A percentile compares a stretch with the other conserved stretches of the same genome.
phyloP scores from a whole-genome alignment of 2,113 vertebrate genomes.

The Ammospiza caudacuta region DNA sequence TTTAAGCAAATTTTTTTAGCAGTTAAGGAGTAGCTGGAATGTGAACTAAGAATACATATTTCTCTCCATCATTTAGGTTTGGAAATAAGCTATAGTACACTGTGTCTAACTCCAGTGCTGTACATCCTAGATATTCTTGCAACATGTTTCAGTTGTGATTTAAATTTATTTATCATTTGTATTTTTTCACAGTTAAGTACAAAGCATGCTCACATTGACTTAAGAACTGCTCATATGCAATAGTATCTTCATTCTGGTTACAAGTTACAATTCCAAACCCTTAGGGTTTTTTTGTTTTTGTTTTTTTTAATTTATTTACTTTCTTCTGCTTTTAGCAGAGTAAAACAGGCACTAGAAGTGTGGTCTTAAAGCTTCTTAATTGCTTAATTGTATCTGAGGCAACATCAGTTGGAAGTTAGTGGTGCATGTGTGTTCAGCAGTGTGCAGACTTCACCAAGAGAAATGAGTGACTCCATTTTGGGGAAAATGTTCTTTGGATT shows the following conservation, averaged over 20 bases:
- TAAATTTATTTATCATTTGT: neutral
- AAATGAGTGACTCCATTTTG: neutral
- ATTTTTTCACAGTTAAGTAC: neutral
- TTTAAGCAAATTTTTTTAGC: neutral
- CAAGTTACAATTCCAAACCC: neutral
- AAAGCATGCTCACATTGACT: neutral
- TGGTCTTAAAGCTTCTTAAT: neutral
- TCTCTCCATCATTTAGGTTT: neutral
- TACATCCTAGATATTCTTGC: neutral
- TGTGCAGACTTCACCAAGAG: neutral
- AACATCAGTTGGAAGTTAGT: neutral
- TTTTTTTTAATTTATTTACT: neutral
- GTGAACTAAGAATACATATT: neutral
- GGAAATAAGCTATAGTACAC: neutral
- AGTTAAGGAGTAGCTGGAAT: neutral
- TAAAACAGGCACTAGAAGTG: fast-evolving
- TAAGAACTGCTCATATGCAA: neutral
- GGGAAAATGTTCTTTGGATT: neutral
- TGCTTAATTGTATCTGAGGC: neutral
- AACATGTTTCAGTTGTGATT: neutral
- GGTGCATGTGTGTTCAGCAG: neutral
- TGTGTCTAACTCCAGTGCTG: neutral
- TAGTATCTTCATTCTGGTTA: neutral
- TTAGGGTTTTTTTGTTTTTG: neutral
- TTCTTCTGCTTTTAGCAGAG: neutral